Percentiles rank a stretch among this genome's conserved stretches.
These are phyloP conservation scores for Drosophila tsacasi DNA, from an alignment of 1,140 invertebrate genomes.

Conservation along the genomic window DNA sequence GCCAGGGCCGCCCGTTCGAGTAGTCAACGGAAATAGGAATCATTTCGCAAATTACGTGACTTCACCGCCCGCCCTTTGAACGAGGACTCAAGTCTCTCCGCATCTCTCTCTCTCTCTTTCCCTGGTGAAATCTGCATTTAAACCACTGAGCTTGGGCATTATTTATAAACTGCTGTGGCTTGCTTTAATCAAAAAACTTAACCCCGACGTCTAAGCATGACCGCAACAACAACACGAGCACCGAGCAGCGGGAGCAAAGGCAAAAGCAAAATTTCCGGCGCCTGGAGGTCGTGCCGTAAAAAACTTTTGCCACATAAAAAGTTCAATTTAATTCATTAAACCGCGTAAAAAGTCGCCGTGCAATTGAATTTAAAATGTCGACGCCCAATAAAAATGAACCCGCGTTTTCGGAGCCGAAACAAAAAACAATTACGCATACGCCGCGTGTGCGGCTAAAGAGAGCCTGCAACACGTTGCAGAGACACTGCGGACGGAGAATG, in stretches of 20 bases:
- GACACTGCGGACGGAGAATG: constrained; percentile 13
- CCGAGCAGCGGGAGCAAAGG: background rate
- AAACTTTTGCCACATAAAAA: constrained; percentile 77
- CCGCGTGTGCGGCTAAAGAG: constrained; percentile 41
- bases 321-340: constrained; percentile 83
- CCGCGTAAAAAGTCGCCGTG: constrained; percentile 67
- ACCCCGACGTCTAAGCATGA: constrained; percentile 44
- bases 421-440: constrained; percentile 78
- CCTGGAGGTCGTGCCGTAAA: constrained; percentile 72
- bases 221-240: constrained; percentile 17
- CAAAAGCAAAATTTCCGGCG: constrained; percentile 56
- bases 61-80: background rate
- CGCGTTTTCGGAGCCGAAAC: constrained; percentile 11
- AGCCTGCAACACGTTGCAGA: constrained; percentile 68
- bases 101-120: background rate
- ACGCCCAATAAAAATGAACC: constrained; percentile 78
- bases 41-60: constrained; percentile 80
- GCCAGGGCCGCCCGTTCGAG: constrained; percentile 35
- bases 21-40: constrained; percentile 73
- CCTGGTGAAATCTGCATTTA: constrained; percentile 64
- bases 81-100: background rate
- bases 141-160: constrained; percentile 68
- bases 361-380: constrained; percentile 82
- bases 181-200: constrained; percentile 71
- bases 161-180: constrained; percentile 71